A percentile compares a stretch with the other conserved stretches of the same genome.
These are phyloP conservation scores for Bilobella aurantiaca DNA, from an alignment of 1,140 invertebrate genomes.

Conservation along the genomic window DNA sequence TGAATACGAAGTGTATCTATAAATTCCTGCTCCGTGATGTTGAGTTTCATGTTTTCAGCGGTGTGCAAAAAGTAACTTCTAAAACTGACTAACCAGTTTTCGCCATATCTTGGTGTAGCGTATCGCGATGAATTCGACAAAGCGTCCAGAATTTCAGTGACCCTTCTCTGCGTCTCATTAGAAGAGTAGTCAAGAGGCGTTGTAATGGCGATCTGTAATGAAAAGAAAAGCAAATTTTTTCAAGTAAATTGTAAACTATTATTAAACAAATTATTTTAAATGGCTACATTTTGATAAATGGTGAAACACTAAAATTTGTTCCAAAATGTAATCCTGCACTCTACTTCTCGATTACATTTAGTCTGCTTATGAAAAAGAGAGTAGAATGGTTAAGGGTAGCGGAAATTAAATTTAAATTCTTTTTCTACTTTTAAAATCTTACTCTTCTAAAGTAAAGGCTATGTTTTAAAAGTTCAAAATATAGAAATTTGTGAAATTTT, in stretches of 20 bases:
- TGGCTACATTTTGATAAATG: background rate
- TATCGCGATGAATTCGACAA: background rate
- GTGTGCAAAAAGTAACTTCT: conserved; percentile 65
- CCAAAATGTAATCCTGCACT: no score
- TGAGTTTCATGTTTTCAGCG: conserved; percentile 58
- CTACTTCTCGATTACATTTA: background rate
- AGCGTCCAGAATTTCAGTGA: background rate
- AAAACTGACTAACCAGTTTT: conserved; percentile 82
- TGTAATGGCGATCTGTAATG: conserved; percentile 64
- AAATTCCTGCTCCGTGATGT: conserved; percentile 56
- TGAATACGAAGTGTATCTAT: conserved; percentile 62
- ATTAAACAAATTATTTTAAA: background rate
- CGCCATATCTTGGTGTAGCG: conserved; percentile 52
- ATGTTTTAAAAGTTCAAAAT: no score
- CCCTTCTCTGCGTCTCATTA: conserved; percentile 34
- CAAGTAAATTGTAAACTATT: no score
- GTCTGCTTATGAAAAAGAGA: background rate
- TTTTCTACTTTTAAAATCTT: no score
- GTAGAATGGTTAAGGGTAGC: background rate
- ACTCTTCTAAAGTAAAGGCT: no score
- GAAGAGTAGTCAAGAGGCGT: conserved; percentile 76
- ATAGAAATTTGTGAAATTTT: no score
- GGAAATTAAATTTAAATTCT: background rate
- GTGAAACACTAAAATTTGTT: background rate
- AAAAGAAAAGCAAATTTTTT: background rate